Evolutionary conservation across 1,140 invertebrate species (phyloP).

Genomic region (Samia ricini): DNA sequence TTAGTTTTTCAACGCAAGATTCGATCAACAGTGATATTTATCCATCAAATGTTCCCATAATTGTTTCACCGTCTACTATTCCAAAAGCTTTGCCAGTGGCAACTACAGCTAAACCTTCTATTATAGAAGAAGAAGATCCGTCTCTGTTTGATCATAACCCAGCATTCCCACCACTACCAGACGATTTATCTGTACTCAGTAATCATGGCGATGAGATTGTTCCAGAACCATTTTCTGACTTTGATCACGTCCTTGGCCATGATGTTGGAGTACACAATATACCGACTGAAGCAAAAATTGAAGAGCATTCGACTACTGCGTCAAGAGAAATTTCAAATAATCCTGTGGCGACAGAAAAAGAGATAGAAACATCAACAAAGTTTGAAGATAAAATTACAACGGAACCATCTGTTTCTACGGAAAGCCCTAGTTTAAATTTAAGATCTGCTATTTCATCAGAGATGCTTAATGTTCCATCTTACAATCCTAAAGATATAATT

Average conservation of each 20-base stretch:
- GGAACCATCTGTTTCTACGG: conserved; percentile 35
- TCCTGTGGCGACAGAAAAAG: conserved; percentile 28
- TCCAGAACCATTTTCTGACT: conserved; percentile 50
- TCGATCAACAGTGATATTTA: conserved; percentile 48
- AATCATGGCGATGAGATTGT: conserved; percentile 65
- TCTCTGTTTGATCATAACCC: conserved; percentile 61
- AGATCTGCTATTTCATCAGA: conserved; percentile 61
- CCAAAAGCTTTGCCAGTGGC: conserved; percentile 25
- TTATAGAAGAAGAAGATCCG: conserved; percentile 61
- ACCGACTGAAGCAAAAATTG: conserved; percentile 31
- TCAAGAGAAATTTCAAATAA: conserved; percentile 26
- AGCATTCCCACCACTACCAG: conserved; percentile 65
- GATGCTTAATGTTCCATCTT: conserved; percentile 51
- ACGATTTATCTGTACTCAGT: conserved; percentile 58
- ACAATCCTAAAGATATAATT: conserved; percentile 34
- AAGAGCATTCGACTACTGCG: conserved; percentile 35
- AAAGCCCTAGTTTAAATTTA: conserved; percentile 55
- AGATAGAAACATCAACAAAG: conserved; percentile 31
- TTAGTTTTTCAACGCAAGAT: conserved; percentile 58
- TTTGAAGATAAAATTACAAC: conserved; percentile 24
- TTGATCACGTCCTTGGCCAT: conserved; percentile 40
- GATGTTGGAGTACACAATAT: conserved; percentile 26
- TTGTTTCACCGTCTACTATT: conserved; percentile 29
- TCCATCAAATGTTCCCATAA: conserved; percentile 40
- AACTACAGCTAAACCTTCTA: conserved; percentile 49